Base-by-base conservation (phyloP, 2,888 invertebrate genomes). In the Drosophila siamana region DNA sequence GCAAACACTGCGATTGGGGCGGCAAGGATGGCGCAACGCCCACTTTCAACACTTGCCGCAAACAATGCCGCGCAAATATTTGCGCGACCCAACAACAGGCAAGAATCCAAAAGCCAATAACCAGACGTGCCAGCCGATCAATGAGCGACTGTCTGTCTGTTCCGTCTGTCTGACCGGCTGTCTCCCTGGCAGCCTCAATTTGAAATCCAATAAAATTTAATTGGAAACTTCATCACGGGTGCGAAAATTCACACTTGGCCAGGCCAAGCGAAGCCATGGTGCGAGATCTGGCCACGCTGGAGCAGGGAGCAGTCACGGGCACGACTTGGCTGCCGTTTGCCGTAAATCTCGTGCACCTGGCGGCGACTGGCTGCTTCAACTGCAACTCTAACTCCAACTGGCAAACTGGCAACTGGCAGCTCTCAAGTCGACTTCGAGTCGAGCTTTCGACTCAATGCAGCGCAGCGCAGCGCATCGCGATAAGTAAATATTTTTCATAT, bases 141-240 rank as follows among this genome's bases (percentile, higher is more conserved):
- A 72, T 74, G 74, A 74, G 75, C 78, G 55, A 55, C 46, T 62
- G 57, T 48, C 65, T 56, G 64, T n/a, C 60, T 33, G 44, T 15
- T 19, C 19, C 77, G 52, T 36, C 46, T 61, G 55, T 48, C 65
- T 59, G 68, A 9, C 51, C 40, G 44, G 13, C 36, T 65, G 46
- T 51, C 74, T 70, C 65, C 47, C 78, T 73, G 64, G 62, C 72
- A 83, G 81, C 74, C 84, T 74, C 88, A 89, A 86, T 89, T 88
- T 87, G 80, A 82, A 86, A 83, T 86, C 78, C 79, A 89, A 90
- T 89, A 90, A 89, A 89, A 90, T 89, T 89, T 90, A 90, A 90
- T 90, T 90, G 90, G 90, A 90, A 89, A 88, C 84, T 90, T 89
- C 84, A 86, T 88, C 88, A 88, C 83, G 82, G 88, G 89, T 90